phyloP scores from a whole-genome alignment of 2,113 vertebrate genomes.

The Esox niger region DNA sequence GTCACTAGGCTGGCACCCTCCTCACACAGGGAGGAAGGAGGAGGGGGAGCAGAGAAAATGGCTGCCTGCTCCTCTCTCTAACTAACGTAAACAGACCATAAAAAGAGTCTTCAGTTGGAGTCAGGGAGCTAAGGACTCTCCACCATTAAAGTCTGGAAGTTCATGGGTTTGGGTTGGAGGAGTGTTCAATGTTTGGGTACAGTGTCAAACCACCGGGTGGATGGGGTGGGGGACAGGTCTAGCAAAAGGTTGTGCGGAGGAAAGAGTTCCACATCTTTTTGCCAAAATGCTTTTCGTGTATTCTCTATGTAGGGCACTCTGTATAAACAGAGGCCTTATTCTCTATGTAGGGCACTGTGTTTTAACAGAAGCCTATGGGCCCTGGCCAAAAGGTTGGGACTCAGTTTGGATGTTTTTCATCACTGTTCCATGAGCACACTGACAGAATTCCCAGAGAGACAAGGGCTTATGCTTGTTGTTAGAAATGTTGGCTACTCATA shows the following conservation, averaged over 20 bases:
- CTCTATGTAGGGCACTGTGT: neutral
- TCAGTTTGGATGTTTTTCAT: neutral
- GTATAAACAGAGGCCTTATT: neutral
- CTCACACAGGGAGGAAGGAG: constrained; percentile 13
- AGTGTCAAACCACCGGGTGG: too few relatives aligned
- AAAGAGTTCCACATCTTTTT: neutral
- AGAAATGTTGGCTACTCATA: constrained; percentile 33
- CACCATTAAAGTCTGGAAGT: constrained; percentile 19
- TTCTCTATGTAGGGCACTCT: neutral
- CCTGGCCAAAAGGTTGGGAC: neutral
- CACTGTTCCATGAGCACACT: neutral
- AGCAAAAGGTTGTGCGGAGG: constrained; percentile 4
- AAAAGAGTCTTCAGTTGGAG: constrained; percentile 54
- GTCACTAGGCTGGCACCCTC: neutral
- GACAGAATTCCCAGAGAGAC: neutral
- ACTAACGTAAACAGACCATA: constrained; percentile 62
- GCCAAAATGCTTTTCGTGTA: neutral
- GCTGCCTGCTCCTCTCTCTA: constrained; percentile 16
- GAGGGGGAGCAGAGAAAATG: constrained; percentile 41
- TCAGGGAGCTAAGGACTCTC: constrained; percentile 38
- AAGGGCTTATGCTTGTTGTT: constrained; percentile 13
- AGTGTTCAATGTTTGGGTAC: neutral
- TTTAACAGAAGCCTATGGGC: too few relatives aligned
- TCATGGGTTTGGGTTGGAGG: constrained; percentile 31
- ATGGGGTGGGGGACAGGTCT: too few relatives aligned